A percentile compares a stretch with the other conserved stretches of the same genome.
phyloP scores from a whole-genome alignment of 2,797 vertebrate species.

The Centroberyx gerrardi region DNA sequence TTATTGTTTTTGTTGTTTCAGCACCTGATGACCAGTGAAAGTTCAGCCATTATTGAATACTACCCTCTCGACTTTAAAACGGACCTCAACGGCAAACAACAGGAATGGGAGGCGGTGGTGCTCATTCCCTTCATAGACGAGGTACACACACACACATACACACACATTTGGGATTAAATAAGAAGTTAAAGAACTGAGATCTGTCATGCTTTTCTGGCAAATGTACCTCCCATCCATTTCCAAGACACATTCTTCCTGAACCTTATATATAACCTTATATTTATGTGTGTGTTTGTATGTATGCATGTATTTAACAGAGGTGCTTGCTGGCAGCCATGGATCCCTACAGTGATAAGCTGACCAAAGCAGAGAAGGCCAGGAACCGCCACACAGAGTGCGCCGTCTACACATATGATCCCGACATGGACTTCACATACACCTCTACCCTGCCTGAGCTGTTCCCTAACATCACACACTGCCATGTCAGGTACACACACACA shows the following conservation, averaged over 20 bases:
- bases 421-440: slow-evolving; percentile 84
- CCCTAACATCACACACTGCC: slow-evolving; percentile 89
- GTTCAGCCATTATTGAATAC: slow-evolving; percentile 94
- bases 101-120: slow-evolving; percentile 99
- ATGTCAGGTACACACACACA: slow-evolving; percentile 84
- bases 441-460: slow-evolving; percentile 91
- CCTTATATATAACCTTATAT: neutral
- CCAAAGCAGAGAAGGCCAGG: slow-evolving; percentile 89
- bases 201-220: no score
- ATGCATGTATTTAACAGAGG: slow-evolving; percentile 81
- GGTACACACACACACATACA: slow-evolving; percentile 72
- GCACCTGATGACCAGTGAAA: slow-evolving; percentile 94
- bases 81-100: slow-evolving; percentile 98
- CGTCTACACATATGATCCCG: slow-evolving; percentile 87
- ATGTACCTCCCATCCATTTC: no score
- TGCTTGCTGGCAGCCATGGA: slow-evolving; percentile 95
- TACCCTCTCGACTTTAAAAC: slow-evolving; percentile 98
- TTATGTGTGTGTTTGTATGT: neutral
- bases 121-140: slow-evolving; percentile 98
- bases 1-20: slow-evolving; percentile 65
- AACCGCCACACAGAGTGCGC: slow-evolving; percentile 94
- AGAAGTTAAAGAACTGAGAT: neutral
- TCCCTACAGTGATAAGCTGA: slow-evolving; percentile 85
- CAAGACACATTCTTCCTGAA: no score
- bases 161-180: neutral